phyloP scores from a whole-genome alignment of 2,113 vertebrate species.

The Verasper variegatus region DNA sequence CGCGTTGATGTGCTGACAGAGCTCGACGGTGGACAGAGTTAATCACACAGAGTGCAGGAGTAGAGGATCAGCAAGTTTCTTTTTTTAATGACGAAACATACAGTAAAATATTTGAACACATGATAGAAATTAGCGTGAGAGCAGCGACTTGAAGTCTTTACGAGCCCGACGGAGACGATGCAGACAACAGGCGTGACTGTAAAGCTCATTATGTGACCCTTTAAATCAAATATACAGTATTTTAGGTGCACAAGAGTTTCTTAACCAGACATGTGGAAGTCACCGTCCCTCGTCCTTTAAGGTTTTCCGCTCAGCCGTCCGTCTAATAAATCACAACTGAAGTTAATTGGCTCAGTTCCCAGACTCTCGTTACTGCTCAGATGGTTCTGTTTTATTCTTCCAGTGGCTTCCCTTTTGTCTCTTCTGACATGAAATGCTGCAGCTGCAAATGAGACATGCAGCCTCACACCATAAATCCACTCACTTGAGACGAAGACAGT shows the following conservation, averaged over 20 bases:
- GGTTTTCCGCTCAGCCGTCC: neutral
- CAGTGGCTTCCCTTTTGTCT: neutral
- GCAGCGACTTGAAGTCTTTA: slow-evolving; percentile 2
- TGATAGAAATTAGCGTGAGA: slow-evolving; percentile 1
- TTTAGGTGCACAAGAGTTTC: neutral
- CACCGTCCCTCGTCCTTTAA: neutral
- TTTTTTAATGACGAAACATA: slow-evolving; percentile 26
- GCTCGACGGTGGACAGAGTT: slow-evolving; percentile 43
- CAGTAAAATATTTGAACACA: neutral
- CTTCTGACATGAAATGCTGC: slow-evolving; percentile 23
- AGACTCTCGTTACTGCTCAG: slow-evolving; percentile 13
- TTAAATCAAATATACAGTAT: slow-evolving; percentile 1
- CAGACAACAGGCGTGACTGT: neutral
- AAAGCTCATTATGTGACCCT: neutral
- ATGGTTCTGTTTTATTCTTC: slow-evolving; percentile 27
- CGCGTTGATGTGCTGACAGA: slow-evolving; percentile 52
- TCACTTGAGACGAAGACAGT: neutral
- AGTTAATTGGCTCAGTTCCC: slow-evolving; percentile 52
- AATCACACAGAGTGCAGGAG: slow-evolving; percentile 61
- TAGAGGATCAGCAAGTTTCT: slow-evolving; percentile 18
- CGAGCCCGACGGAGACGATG: neutral
- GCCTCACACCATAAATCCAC: slow-evolving; percentile 33
- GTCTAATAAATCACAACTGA: slow-evolving; percentile 1
- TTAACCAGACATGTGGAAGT: neutral
- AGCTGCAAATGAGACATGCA: slow-evolving; percentile 17